These are phyloP conservation scores for Orchesella flavescens DNA, from an alignment of 2,888 invertebrate species.

Conservation along the genomic window DNA sequence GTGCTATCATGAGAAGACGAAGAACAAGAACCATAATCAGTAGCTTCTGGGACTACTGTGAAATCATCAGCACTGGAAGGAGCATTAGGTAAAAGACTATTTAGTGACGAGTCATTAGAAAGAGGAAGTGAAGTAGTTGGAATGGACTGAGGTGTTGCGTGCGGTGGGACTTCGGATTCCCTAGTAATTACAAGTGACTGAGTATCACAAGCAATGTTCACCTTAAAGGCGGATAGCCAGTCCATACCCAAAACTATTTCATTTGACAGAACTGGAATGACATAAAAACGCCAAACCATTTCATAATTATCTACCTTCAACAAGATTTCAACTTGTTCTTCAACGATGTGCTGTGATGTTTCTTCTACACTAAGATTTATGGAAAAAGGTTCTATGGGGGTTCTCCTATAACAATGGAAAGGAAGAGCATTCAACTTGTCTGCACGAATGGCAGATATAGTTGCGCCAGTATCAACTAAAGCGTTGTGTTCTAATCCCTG, in stretches of 20 bases:
- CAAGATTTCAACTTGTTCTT: conserved; percentile 19
- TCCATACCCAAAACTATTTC: conserved; percentile 25
- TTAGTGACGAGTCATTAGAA: no score
- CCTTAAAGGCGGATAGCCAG: conserved; percentile 16
- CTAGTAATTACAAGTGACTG: not conserved
- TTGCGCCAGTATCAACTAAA: conserved; percentile 33
- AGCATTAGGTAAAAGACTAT: no score
- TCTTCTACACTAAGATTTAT: conserved; percentile 17
- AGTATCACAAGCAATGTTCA: not conserved
- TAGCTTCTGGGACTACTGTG: no score
- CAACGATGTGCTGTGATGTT: not conserved
- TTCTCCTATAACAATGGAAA: not conserved
- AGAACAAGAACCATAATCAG: no score
- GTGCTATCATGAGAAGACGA: no score
- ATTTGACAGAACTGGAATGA: not conserved
- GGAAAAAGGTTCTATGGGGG: conserved; percentile 11
- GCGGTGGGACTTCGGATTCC: no score
- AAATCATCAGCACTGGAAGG: no score
- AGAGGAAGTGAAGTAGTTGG: not conserved
- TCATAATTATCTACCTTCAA: not conserved
- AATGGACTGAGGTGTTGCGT: not conserved
- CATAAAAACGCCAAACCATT: conserved; percentile 15
- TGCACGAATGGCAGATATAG: not conserved
- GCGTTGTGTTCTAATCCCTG: not conserved
- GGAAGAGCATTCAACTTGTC: not conserved